These are phyloP conservation scores for Scytalopus superciliaris DNA, from an alignment of 2,113 vertebrate species.

Conservation along the genomic window DNA sequence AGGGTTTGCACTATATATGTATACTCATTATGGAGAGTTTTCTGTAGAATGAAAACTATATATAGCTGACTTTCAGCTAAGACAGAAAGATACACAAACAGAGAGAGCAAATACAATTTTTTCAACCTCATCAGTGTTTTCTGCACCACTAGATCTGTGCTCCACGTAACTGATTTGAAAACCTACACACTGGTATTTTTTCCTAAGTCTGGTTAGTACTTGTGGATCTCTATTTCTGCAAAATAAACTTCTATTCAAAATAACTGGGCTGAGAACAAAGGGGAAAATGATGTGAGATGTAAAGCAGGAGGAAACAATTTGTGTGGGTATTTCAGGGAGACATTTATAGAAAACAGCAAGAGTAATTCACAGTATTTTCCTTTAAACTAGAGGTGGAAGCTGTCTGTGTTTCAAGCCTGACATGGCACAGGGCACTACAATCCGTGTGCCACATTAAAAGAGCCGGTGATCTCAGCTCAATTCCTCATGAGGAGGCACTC, in stretches of 20 bases:
- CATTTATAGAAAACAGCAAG: background rate
- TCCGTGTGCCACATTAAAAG: background rate
- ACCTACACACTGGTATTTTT: background rate
- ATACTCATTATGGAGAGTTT: slow-evolving; percentile 1
- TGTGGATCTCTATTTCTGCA: background rate
- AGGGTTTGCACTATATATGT: background rate
- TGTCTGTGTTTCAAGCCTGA: background rate
- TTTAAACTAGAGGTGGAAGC: background rate
- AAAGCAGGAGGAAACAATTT: slow-evolving; percentile 29
- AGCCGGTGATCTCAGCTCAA: background rate
- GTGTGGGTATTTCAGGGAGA: background rate
- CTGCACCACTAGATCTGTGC: background rate
- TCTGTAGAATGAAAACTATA: background rate
- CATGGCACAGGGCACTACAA: rapidly evolving
- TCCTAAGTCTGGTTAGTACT: background rate
- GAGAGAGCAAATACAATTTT: background rate
- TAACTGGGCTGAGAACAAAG: background rate
- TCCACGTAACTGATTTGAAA: background rate
- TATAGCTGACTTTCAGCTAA: background rate
- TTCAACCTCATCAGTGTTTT: background rate
- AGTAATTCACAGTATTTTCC: background rate
- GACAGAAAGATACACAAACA: background rate
- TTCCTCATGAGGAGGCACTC: background rate
- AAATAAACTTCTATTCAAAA: slow-evolving; percentile 28
- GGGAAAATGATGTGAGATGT: background rate